These are phyloP conservation scores for Gracilinanus agilis DNA, from an alignment of 2,113 vertebrate species.

Conservation along the genomic window DNA sequence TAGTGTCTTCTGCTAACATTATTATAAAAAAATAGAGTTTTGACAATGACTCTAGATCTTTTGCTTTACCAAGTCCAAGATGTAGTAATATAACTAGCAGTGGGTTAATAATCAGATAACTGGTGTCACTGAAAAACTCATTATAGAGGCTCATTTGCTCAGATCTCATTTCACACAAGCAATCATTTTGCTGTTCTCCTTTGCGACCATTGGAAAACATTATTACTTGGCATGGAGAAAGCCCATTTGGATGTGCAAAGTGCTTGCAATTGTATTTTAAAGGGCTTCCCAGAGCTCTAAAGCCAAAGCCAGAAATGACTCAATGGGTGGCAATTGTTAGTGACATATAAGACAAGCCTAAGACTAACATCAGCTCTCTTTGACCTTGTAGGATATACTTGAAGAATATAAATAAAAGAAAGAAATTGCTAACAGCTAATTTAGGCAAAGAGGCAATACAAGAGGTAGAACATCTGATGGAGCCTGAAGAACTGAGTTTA, in stretches of 20 bases:
- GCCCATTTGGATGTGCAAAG: constrained; percentile 17
- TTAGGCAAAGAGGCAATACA: no score
- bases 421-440: no score
- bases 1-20: background rate
- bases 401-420: background rate
- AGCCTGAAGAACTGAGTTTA: no score
- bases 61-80: constrained; percentile 47
- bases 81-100: background rate
- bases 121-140: constrained; percentile 41
- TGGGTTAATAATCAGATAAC: background rate
- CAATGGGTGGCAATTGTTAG: constrained; percentile 37
- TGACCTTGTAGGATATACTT: background rate
- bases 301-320: constrained; percentile 52
- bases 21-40: constrained; percentile 48
- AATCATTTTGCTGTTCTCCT: constrained; percentile 15
- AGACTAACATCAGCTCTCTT: constrained; percentile 27
- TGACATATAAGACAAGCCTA: constrained; percentile 42
- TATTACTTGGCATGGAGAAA: constrained; percentile 30
- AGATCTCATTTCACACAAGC: constrained; percentile 33
- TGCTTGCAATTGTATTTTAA: constrained; percentile 63
- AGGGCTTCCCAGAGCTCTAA: constrained; percentile 59
- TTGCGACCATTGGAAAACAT: constrained; percentile 51
- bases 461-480: no score
- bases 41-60: constrained; percentile 15
- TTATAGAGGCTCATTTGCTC: constrained; percentile 51